Evolutionary conservation across 2,888 invertebrate genomes (phyloP).

Genomic region (Torymus texanus): DNA sequence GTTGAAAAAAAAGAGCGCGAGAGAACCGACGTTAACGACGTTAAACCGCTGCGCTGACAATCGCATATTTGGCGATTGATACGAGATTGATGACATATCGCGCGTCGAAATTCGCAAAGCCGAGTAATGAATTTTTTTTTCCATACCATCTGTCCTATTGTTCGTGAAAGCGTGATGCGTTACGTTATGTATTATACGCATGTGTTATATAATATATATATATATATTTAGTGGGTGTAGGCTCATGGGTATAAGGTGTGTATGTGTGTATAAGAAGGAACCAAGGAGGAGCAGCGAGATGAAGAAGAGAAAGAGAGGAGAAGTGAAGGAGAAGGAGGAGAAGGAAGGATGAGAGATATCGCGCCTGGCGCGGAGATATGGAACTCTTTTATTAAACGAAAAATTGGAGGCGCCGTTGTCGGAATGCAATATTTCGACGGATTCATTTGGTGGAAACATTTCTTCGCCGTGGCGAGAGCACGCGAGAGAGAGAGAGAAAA

Average conservation of each 20-base stretch:
- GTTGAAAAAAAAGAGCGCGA: too few species aligned
- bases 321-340: slow-evolving; percentile 40
- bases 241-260: not conserved
- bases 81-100: too few species aligned
- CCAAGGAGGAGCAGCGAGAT: not conserved
- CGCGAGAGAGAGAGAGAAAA: slow-evolving; percentile 59
- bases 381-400: slow-evolving; percentile 74
- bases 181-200: too few species aligned
- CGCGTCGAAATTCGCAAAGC: too few species aligned
- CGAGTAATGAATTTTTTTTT: too few species aligned
- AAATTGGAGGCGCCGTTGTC: slow-evolving; percentile 72
- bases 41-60: too few species aligned
- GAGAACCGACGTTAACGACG: too few species aligned
- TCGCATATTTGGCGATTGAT: too few species aligned
- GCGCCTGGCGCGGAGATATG: slow-evolving; percentile 34
- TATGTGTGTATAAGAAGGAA: slow-evolving; percentile 8
- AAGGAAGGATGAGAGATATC: slow-evolving; percentile 50
- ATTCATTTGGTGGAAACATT: slow-evolving; percentile 75
- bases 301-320: slow-evolving; percentile 6
- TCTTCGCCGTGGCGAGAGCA: slow-evolving; percentile 63
- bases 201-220: not conserved
- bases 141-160: too few species aligned
- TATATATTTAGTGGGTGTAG: too few species aligned
- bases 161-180: too few species aligned
- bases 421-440: slow-evolving; percentile 76